A percentile compares a stretch with the other conserved stretches of the same genome.
phyloP scores from a whole-genome alignment of 1,140 invertebrate species.

The Watersipora subatra region DNA sequence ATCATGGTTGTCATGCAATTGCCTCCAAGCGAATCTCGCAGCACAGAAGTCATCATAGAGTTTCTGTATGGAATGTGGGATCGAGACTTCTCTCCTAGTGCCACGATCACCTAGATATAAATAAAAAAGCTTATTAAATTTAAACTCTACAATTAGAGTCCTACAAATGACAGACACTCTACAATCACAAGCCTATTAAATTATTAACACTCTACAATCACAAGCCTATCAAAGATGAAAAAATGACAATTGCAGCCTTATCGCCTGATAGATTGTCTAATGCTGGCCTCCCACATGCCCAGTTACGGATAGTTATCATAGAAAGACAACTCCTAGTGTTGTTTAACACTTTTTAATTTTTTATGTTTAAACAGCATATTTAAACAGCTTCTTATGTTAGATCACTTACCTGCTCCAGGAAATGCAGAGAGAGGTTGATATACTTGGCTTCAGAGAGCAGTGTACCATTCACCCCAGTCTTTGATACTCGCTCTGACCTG shows the following conservation, averaged over 20 bases:
- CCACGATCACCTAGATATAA: slow-evolving; percentile 44
- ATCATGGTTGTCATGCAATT: slow-evolving; percentile 56
- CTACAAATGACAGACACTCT: too few species aligned
- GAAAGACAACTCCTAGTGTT: too few species aligned
- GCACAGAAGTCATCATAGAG: slow-evolving; percentile 51
- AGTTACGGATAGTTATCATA: too few species aligned
- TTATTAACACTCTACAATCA: too few species aligned
- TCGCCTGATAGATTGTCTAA: not conserved
- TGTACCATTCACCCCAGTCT: slow-evolving; percentile 43
- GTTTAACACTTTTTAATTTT: too few species aligned
- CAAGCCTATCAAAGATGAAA: too few species aligned
- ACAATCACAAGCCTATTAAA: too few species aligned
- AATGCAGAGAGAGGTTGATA: slow-evolving; percentile 55
- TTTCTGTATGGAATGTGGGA: slow-evolving; percentile 53
- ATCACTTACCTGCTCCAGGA: slow-evolving; percentile 55
- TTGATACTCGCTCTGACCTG: slow-evolving; percentile 40
- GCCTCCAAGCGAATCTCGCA: slow-evolving; percentile 52
- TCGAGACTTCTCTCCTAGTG: slow-evolving; percentile 47
- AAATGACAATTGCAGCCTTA: not conserved
- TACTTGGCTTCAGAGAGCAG: slow-evolving; percentile 50
- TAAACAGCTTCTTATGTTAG: too few species aligned
- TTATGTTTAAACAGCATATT: too few species aligned
- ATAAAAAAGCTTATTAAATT: not conserved
- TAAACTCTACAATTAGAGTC: too few species aligned
- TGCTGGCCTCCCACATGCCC: not conserved